Evolutionary conservation across 2,113 vertebrate species (phyloP), one percentile per base, ranked within the genome.

Genomic region (Probosciger aterrimus): DNA sequence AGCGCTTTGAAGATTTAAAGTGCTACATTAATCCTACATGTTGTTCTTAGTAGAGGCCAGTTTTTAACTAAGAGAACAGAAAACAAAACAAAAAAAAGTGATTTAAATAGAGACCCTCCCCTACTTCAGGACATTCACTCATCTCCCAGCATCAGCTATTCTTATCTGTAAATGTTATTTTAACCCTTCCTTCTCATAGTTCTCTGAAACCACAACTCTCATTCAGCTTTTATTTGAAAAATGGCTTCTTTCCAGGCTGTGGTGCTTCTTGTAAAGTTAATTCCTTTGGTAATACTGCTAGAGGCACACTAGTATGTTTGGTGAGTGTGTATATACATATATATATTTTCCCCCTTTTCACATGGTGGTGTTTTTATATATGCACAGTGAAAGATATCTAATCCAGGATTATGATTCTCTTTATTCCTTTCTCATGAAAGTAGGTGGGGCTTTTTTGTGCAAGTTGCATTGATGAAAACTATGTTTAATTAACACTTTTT

Each of bases 361-460:
- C 97, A 97, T 88, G 73, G 93, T 92, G 92, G 50, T 93, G 95
- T 83, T 71, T 95, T 91, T 96, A 92, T 96, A 39, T 94, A 81
- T 11, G 39, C 91, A 92, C 92, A 94, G 92, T 94, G 74, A 97
- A 97, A 97, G 93, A 97, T 96, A 93, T 64, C 92, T 97, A 97
- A 98, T 97, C 96, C 97, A 92, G 95, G 96, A 95, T 97, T 96
- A 96, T 6, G 71, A 90, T 88, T 95, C 77, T 96, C 70, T 96
- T 96, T 94, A 94, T 85, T 91, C 63, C 81, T 92, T 96, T 98
- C 96, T 97, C 96, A 97, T 96, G 95, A 97, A 96, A 94, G 75
- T 90, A 92, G 96, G 96, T 96, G 94, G 65, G 88, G 78, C 93
- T 47, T 92, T 88, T 91, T 84, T 93, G 41, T 93, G 83, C 91